A percentile compares a stretch with the other conserved stretches of the same genome.
phyloP scores from a whole-genome alignment of 2,797 vertebrate genomes.

The Pantherophis vulpinus region DNA sequence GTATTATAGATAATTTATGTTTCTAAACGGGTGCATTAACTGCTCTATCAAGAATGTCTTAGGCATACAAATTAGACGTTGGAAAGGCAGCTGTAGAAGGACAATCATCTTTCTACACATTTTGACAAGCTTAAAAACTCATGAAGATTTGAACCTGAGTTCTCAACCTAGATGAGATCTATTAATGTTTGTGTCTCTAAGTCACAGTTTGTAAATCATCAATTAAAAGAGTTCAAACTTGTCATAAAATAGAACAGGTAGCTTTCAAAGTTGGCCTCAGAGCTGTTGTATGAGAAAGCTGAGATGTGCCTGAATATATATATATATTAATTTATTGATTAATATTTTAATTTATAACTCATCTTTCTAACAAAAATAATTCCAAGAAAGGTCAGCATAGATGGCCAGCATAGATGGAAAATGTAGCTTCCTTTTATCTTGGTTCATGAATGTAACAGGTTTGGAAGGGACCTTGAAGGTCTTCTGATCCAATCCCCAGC shows the following conservation, averaged over 20 bases:
- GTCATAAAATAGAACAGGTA: background rate
- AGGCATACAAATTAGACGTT: conserved; percentile 15
- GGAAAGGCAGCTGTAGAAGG: background rate
- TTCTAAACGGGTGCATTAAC: conserved; percentile 1
- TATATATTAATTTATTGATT: background rate
- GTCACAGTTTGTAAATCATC: background rate
- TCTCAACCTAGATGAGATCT: background rate
- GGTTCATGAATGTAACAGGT: background rate
- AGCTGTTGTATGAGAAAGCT: background rate
- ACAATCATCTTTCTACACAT: background rate
- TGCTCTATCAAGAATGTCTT: background rate
- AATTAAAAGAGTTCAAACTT: background rate
- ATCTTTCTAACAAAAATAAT: background rate
- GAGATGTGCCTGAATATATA: background rate
- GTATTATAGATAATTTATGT: conserved; percentile 18
- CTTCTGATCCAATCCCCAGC: background rate
- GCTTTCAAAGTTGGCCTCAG: background rate
- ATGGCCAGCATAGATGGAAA: no score
- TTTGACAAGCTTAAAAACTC: background rate
- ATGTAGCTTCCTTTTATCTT: background rate
- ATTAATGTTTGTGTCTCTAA: background rate
- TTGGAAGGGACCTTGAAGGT: background rate
- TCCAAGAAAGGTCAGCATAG: background rate
- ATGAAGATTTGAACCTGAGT: background rate
- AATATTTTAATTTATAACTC: background rate